These are phyloP conservation scores for Pseudois nayaur DNA, from an alignment of 2,113 vertebrate species.

Conservation along the genomic window DNA sequence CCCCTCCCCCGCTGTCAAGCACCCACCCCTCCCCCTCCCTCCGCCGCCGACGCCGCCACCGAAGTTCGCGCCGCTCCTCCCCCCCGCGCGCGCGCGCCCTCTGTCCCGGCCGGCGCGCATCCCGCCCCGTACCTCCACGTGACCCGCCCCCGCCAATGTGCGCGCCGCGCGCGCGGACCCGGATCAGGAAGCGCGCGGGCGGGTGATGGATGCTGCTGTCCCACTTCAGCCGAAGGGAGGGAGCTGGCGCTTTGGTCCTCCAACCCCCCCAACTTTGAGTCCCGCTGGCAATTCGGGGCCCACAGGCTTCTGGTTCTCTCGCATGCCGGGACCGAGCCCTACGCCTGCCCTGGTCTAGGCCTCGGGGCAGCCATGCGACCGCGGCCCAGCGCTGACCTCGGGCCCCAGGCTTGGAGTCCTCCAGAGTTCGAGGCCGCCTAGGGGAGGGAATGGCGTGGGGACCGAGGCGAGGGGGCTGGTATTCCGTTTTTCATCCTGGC, in stretches of 20 bases:
- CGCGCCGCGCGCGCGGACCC: conserved; percentile 79
- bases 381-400: neutral
- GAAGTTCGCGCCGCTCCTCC: conserved; percentile 64
- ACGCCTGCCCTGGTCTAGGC: neutral
- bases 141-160: conserved; percentile 69
- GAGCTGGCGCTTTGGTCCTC: neutral
- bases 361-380: neutral
- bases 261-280: conserved; percentile 9
- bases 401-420: neutral
- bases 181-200: conserved; percentile 85
- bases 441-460: neutral
- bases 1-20: conserved; percentile 88
- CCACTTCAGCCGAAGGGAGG: neutral
- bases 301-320: neutral
- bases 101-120: conserved; percentile 32
- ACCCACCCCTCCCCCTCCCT: conserved; percentile 63
- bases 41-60: conserved; percentile 37
- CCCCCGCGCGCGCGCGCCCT: neutral
- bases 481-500: neutral
- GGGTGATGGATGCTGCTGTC: conserved; percentile 68
- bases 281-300: neutral
- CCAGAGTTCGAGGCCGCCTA: neutral
- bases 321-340: neutral
- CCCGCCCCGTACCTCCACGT: conserved; percentile 74
- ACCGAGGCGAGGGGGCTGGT: neutral